These are phyloP conservation scores for Phaethornis superciliosus DNA, from an alignment of 2,113 vertebrate species.

Conservation along the genomic window DNA sequence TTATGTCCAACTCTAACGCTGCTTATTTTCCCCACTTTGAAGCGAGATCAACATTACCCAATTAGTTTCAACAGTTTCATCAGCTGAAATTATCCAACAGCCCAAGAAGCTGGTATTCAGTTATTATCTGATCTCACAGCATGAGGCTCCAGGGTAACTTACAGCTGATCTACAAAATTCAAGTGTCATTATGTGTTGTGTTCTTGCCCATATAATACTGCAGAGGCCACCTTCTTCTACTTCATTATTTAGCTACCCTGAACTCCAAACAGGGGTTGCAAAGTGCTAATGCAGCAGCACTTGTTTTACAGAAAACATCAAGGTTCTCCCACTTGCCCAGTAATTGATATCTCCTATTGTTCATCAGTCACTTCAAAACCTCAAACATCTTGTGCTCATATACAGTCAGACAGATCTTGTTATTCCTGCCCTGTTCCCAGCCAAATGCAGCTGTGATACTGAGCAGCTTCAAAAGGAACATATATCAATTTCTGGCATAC, in stretches of 20 bases:
- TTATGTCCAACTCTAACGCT: background rate
- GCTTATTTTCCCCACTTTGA: background rate
- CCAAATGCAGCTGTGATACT: constrained; percentile 15
- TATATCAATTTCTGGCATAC: constrained; percentile 46
- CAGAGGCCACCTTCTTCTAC: constrained; percentile 1
- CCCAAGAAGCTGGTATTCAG: background rate
- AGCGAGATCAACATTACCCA: background rate
- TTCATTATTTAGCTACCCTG: constrained; percentile 1
- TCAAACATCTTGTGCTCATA: background rate
- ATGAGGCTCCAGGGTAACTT: background rate
- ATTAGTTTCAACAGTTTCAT: background rate
- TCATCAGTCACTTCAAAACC: constrained; percentile 38
- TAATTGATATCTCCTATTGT: background rate
- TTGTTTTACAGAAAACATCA: constrained; percentile 8
- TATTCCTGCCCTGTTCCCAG: constrained; percentile 13
- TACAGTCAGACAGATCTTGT: background rate
- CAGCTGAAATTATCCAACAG: background rate
- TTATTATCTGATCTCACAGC: background rate
- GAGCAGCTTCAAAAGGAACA: constrained; percentile 41
- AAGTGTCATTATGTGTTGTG: background rate
- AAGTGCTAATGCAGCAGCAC: constrained; percentile 37
- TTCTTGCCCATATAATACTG: background rate
- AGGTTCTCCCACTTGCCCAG: background rate
- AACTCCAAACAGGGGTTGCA: background rate
- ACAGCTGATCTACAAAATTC: background rate